A percentile compares a stretch with the other conserved stretches of the same genome.
These are phyloP conservation scores for Tamias sibiricus DNA, from an alignment of 2,113 vertebrate species.

Conservation along the genomic window DNA sequence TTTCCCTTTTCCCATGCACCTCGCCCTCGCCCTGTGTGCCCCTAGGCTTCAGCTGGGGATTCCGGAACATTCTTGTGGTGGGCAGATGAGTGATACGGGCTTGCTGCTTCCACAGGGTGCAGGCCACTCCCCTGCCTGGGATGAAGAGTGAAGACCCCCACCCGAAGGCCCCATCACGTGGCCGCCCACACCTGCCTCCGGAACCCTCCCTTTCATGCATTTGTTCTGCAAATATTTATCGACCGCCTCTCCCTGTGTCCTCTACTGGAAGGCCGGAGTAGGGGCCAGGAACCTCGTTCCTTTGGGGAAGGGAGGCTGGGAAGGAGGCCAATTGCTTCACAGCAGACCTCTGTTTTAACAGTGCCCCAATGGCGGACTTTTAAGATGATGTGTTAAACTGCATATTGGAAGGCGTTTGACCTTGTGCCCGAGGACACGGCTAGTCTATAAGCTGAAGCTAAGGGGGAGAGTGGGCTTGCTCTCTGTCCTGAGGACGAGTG, in stretches of 20 bases:
- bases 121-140: neutral
- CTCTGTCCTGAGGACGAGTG: neutral
- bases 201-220: neutral
- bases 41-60: neutral
- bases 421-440: conserved; percentile 9
- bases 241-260: conserved; percentile 54
- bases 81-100: neutral
- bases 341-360: conserved; percentile 68
- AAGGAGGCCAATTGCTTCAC: conserved; percentile 71
- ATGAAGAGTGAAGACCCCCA: neutral
- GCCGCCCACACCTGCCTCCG: conserved; percentile 22
- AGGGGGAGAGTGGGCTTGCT: neutral
- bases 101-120: neutral
- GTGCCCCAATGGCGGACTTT: neutral
- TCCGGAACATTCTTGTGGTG: neutral
- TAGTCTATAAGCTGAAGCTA: neutral
- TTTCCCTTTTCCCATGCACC: neutral
- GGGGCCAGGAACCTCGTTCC: conserved; percentile 66
- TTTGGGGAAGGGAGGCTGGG: conserved; percentile 69
- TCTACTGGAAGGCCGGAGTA: conserved; percentile 57
- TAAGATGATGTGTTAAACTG: conserved; percentile 63
- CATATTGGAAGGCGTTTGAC: conserved; percentile 51
- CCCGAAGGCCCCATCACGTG: neutral
- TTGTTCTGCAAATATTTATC: conserved; percentile 67
- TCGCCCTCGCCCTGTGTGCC: neutral